Base-by-base conservation (phyloP, 2,113 vertebrate genomes). In the Hoplias malabaricus region DNA sequence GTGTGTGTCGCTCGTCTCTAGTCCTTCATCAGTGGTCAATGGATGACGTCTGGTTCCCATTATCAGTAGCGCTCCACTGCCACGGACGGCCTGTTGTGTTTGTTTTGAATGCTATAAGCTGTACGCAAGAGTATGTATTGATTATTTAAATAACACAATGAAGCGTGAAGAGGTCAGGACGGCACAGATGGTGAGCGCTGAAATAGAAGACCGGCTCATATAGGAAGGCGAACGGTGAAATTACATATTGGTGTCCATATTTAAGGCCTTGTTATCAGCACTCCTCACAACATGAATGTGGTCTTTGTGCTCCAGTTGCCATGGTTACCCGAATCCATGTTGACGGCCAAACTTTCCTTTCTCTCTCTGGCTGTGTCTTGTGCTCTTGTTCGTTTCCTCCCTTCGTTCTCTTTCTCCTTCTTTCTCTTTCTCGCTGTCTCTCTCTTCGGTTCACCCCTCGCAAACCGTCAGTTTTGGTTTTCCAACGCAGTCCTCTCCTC, bases 301-400 rank as follows among this genome's bases (percentile, higher is more conserved):
- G 69, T 50, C 31, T 57, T 70, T 43, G 6, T 70, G 65, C 69
- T 77, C 34, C 34, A 59, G 59, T 81, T 57, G 74, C 75, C 61
- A 77, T 74, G 29, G 70, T 8, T 67, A 74, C 65, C 42, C 36
- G 23, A 57, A 77, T 59, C 61, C 54, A 62, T 68, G 70, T 23
- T 56, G 21, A 67, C 29, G 42, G 38, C 21, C 40, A 74, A 74
- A 79, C 56, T 78, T 74, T 74, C 43, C 23, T 57, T 34, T 73
- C 50, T 73, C 50, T 23, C 56, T 50, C 34, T 0, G 7, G n/a
- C 27, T 68, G 21, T 21, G 5, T 13, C 14, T 29, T 27, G 14
- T 23, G 54, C 27, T 70, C 12, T 50, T 1, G 43, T 53, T 40
- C 1, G 27, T 2, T 67, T 54, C 59, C 25, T 31, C 25, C 8